Percentiles rank a stretch among this genome's conserved stretches.
These are phyloP conservation scores for Petroica traversi DNA, from an alignment of 2,113 vertebrate genomes.

Conservation along the genomic window DNA sequence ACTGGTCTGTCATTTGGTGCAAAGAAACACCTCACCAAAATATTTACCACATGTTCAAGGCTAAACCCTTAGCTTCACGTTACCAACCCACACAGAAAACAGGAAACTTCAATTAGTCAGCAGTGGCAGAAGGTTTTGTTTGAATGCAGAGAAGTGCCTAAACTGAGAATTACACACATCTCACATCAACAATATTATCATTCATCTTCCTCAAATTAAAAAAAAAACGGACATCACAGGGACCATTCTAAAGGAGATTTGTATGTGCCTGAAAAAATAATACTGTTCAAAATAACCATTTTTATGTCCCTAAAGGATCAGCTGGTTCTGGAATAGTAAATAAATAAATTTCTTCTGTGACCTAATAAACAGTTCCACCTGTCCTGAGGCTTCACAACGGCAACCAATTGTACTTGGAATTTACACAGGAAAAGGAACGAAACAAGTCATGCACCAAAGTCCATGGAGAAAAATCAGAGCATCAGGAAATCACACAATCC, in stretches of 20 bases:
- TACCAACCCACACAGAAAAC: neutral
- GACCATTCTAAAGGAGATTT: neutral
- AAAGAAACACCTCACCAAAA: neutral
- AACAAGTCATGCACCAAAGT: neutral
- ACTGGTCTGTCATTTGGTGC: neutral
- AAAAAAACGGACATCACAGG: fast-evolving
- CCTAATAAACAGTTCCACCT: neutral
- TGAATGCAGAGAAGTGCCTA: neutral
- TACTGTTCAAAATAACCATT: neutral
- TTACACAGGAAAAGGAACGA: neutral
- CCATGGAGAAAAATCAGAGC: neutral
- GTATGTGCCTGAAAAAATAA: neutral
- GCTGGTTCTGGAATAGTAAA: neutral
- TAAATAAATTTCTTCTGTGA: neutral
- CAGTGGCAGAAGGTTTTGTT: neutral
- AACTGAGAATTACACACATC: neutral
- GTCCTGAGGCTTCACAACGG: neutral
- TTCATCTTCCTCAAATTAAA: neutral
- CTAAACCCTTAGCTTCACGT: neutral
- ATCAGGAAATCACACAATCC: neutral
- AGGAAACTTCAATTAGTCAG: neutral
- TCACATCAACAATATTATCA: neutral
- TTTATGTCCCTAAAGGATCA: neutral
- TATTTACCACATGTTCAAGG: neutral
- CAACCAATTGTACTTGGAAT: neutral